Conservation (phyloP, 2,113 vertebrate species). For the Synodontis membranacea region DNA sequence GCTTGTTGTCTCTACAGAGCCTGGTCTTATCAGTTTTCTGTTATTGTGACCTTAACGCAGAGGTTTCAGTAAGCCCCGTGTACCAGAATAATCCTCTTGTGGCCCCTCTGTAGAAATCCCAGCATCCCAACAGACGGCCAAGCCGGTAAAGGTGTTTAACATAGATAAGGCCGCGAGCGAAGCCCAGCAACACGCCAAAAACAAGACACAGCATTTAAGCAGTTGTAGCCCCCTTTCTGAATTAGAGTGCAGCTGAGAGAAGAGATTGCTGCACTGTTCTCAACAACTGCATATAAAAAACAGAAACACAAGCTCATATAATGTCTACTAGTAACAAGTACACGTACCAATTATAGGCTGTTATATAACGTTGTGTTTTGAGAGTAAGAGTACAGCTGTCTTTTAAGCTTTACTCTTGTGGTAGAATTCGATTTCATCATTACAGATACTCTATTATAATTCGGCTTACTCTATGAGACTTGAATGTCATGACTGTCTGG, state of each 20-base stretch:
- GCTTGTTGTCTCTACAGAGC: conserved; percentile 53
- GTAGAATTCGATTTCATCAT: neutral
- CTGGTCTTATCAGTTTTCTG: conserved; percentile 62
- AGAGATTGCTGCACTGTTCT: conserved; percentile 15
- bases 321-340: conserved; percentile 8
- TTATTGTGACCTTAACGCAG: conserved; percentile 73
- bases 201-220: conserved; percentile 58
- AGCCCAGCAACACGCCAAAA: conserved; percentile 38
- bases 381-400: neutral
- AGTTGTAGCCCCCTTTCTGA: conserved; percentile 54
- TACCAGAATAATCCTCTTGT: conserved; percentile 65
- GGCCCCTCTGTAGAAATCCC: conserved; percentile 62
- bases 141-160: conserved; percentile 72
- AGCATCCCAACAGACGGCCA: conserved; percentile 62
- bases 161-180: conserved; percentile 69
- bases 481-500: neutral
- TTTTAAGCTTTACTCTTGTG: neutral
- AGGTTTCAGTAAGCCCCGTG: conserved; percentile 51
- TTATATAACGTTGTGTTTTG: neutral
- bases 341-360: neutral
- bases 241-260: conserved; percentile 51
- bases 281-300: conserved; percentile 55
- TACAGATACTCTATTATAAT: too few species aligned
- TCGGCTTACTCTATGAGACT: neutral
- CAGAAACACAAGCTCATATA: conserved; percentile 47